A percentile compares a stretch with the other conserved stretches of the same genome.
Conservation (phyloP, 2,888 invertebrate genomes). For the Perdita meconis region DNA sequence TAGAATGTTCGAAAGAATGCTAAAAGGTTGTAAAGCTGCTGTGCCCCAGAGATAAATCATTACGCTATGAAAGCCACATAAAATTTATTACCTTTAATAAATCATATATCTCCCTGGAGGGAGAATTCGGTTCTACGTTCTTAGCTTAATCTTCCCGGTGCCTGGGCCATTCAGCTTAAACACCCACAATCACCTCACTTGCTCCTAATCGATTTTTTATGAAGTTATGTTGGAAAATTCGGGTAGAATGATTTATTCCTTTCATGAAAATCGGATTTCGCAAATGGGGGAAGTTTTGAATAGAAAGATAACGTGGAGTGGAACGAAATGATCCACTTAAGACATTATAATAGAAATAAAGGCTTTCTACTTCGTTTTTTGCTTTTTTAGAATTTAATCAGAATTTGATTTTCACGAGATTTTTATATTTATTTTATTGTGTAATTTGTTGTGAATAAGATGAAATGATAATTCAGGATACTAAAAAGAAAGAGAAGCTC, state of each 20-base stretch:
- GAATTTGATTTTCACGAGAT: too few species aligned
- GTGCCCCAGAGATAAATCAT: conserved; percentile 31
- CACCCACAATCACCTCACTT: conserved; percentile 1
- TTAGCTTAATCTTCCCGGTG: conserved; percentile 27
- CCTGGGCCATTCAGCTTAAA: conserved; percentile 9
- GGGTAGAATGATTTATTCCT: neutral
- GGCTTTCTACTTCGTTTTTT: too few species aligned
- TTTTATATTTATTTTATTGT: too few species aligned
- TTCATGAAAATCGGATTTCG: neutral
- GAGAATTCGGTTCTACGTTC: conserved; percentile 39
- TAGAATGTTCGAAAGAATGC: conserved; percentile 20
- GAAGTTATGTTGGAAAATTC: conserved; percentile 1
- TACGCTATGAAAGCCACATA: conserved; percentile 19
- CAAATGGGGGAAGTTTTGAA: neutral
- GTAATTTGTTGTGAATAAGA: too few species aligned
- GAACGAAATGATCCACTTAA: too few species aligned
- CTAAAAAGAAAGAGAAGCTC: too few species aligned
- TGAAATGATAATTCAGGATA: too few species aligned
- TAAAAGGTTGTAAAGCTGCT: conserved; percentile 6
- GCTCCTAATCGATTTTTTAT: neutral
- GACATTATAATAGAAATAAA: too few species aligned
- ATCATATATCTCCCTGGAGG: conserved; percentile 29
- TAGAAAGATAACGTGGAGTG: too few species aligned
- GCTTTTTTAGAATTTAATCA: too few species aligned
- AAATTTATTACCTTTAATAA: conserved; percentile 51